These are phyloP conservation scores for Ischnura elegans DNA, from an alignment of 2,888 invertebrate genomes.

Conservation along the genomic window DNA sequence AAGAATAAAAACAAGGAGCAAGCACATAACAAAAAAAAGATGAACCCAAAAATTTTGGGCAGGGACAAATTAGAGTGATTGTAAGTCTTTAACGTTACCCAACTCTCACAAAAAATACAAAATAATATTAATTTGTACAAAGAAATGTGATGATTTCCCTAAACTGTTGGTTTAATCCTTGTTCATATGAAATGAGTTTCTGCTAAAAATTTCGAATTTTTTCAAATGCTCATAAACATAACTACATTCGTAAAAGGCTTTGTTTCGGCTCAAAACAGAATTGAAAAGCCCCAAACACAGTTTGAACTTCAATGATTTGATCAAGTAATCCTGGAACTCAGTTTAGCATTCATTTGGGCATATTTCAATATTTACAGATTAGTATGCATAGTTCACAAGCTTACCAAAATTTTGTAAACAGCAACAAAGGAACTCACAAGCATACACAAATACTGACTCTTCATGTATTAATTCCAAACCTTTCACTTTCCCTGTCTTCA, in stretches of 20 bases:
- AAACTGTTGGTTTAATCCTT: not conserved
- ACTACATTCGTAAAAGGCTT: not conserved
- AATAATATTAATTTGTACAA: conserved; percentile 60
- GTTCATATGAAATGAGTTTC: not conserved
- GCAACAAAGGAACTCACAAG: conserved; percentile 63
- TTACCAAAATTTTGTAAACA: conserved; percentile 59
- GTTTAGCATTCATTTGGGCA: conserved; percentile 12
- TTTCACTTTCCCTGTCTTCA: conserved; percentile 40
- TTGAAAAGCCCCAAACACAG: conserved; percentile 5
- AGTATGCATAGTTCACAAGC: conserved; percentile 36
- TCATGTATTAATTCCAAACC: not conserved
- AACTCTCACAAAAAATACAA: not conserved
- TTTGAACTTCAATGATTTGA: conserved; percentile 40
- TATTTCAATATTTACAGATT: conserved; percentile 51
- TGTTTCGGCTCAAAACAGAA: conserved; percentile 5
- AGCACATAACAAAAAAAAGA: conserved; percentile 14
- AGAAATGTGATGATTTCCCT: conserved; percentile 7
- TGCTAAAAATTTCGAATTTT: not conserved
- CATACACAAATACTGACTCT: conserved; percentile 61
- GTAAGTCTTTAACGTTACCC: not conserved
- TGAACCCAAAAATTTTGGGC: not conserved
- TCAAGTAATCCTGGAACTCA: conserved; percentile 39
- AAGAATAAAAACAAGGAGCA: conserved; percentile 34
- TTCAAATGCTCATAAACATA: not conserved
- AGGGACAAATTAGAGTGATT: not conserved